A percentile compares a stretch with the other conserved stretches of the same genome.
These are phyloP conservation scores for Melieria crassipennis DNA, from an alignment of 2,888 invertebrate genomes.

Conservation along the genomic window DNA sequence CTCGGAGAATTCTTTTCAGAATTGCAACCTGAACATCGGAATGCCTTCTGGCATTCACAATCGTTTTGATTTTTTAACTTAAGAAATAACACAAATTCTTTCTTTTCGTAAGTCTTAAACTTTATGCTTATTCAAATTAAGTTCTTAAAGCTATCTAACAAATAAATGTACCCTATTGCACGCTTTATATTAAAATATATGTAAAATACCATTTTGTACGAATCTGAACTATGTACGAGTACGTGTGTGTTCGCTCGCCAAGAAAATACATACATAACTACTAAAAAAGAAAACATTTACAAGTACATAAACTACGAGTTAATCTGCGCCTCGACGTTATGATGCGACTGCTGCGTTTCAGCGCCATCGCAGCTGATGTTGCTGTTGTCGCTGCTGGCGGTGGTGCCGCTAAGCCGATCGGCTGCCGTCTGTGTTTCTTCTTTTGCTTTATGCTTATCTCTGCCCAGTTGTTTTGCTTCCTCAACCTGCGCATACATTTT, in stretches of 20 bases:
- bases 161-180: too few species aligned
- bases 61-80: too few species aligned
- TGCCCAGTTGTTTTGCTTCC: constrained; percentile 50
- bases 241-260: background rate
- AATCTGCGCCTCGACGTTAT: background rate
- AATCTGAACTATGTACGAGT: background rate
- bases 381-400: background rate
- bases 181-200: too few species aligned
- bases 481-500: constrained; percentile 44
- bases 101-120: too few species aligned
- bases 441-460: constrained; percentile 23
- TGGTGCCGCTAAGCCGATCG: background rate
- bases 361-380: background rate
- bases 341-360: constrained; percentile 11
- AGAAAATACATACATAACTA: background rate
- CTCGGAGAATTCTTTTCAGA: too few species aligned
- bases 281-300: background rate
- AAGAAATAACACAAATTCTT: too few species aligned
- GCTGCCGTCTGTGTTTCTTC: constrained; percentile 1
- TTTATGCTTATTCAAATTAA: too few species aligned
- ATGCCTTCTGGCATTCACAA: too few species aligned
- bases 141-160: too few species aligned
- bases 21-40: too few species aligned
- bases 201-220: too few species aligned
- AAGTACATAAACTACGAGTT: background rate